phyloP scores from a whole-genome alignment of 2,113 vertebrate genomes.

The Chlorodrepanis virens region DNA sequence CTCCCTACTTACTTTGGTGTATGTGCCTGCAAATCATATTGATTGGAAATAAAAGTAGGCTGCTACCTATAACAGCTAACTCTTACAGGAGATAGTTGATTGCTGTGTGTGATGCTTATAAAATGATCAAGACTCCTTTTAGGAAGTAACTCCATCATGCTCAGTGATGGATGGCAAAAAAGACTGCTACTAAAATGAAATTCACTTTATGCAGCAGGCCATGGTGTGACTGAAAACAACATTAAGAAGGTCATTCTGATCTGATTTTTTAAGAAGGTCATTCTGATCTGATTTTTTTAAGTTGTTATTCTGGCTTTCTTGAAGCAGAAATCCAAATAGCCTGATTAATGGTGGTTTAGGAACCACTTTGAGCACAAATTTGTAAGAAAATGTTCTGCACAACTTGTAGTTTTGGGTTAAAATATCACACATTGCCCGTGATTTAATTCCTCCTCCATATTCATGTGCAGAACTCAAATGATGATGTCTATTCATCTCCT shows the following conservation, averaged over 20 bases:
- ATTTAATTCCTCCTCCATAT: constrained; percentile 41
- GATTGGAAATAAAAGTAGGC: not conserved
- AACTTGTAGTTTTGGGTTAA: not conserved
- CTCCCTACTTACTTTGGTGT: not conserved
- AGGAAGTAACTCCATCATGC: not conserved
- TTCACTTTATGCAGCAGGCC: not conserved
- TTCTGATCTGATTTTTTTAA: not conserved
- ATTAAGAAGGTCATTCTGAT: not conserved
- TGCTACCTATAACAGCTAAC: not conserved
- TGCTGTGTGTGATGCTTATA: not conserved
- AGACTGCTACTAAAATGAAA: not conserved
- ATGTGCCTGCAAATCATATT: not conserved
- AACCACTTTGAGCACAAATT: not conserved
- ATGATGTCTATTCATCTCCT: constrained; percentile 3
- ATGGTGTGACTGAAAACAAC: not conserved
- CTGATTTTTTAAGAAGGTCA: not conserved
- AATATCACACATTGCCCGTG: not conserved
- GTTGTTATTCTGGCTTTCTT: not conserved
- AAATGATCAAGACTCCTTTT: not conserved
- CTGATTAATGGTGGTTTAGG: not conserved
- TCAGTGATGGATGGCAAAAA: not conserved
- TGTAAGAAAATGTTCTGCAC: not conserved
- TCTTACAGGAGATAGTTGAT: not conserved
- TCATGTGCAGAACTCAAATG: constrained; percentile 7
- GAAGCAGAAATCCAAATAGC: not conserved